Evolutionary conservation across 2,797 vertebrate genomes (phyloP).

Genomic region (Gallinago nigripennis): DNA sequence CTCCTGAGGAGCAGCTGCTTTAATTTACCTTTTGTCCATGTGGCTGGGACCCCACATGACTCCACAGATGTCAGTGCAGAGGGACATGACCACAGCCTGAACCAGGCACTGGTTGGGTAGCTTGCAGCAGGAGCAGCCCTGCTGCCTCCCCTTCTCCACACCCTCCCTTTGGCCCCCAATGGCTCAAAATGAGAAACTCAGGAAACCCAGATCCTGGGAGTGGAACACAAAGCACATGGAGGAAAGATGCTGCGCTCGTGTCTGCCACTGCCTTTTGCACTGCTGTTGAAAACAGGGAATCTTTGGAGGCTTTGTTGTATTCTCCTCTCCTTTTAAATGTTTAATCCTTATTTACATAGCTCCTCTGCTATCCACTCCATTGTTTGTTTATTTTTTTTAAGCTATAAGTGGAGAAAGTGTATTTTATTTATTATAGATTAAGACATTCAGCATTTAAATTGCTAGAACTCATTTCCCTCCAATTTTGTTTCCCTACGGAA

Average conservation of each 20-base stretch:
- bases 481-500: neutral
- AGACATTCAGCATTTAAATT: neutral
- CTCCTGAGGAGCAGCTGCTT: neutral
- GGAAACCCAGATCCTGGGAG: neutral
- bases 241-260: neutral
- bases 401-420: rapidly evolving
- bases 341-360: neutral
- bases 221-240: neutral
- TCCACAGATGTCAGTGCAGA: rapidly evolving
- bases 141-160: neutral
- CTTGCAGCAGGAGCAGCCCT: neutral
- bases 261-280: neutral
- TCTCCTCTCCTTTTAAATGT: neutral
- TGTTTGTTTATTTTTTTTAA: neutral
- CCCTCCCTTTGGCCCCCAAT: neutral
- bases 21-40: neutral
- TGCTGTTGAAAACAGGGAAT: neutral
- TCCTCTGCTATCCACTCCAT: neutral
- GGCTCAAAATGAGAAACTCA: neutral
- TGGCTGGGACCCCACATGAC: neutral
- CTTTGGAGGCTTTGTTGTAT: neutral
- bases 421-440: neutral
- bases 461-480: neutral
- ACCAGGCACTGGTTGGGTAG: neutral
- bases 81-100: neutral